These are phyloP conservation scores for Thera britannica DNA, from an alignment of 2,888 invertebrate species.

Conservation along the genomic window DNA sequence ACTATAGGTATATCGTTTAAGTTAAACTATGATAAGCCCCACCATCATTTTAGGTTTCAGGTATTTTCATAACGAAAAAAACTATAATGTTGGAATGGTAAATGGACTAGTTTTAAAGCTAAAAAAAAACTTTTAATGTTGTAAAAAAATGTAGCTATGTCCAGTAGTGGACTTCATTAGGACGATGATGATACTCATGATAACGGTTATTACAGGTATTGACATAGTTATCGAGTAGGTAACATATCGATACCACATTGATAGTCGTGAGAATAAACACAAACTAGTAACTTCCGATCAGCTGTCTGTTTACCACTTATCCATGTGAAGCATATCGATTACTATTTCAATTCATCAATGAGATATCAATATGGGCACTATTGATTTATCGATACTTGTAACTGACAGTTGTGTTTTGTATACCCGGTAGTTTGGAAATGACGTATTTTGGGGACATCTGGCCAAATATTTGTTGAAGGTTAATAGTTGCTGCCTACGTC, in stretches of 20 bases:
- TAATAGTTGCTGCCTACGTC: neutral
- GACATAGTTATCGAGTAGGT: neutral
- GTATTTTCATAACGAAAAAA: too few species aligned
- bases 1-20: too few species aligned
- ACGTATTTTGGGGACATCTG: slow-evolving; percentile 15
- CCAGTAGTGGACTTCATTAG: too few species aligned
- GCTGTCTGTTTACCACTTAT: slow-evolving; percentile 19
- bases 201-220: neutral
- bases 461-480: slow-evolving; percentile 3
- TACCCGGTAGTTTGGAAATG: neutral
- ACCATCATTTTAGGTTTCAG: too few species aligned
- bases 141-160: too few species aligned
- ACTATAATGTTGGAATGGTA: too few species aligned
- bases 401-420: slow-evolving; percentile 16
- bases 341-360: slow-evolving; percentile 41
- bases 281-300: slow-evolving; percentile 9
- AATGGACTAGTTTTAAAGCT: too few species aligned
- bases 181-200: too few species aligned
- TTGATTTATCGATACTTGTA: slow-evolving; percentile 18
- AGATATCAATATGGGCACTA: slow-evolving; percentile 44
- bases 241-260: neutral
- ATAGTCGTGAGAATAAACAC: neutral
- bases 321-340: slow-evolving; percentile 34
- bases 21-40: too few species aligned
- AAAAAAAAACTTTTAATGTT: too few species aligned